Percentiles rank a stretch among this genome's conserved stretches.
Evolutionary conservation across 2,888 invertebrate genomes (phyloP).

Genomic region (Hoplodrina blanda): DNA sequence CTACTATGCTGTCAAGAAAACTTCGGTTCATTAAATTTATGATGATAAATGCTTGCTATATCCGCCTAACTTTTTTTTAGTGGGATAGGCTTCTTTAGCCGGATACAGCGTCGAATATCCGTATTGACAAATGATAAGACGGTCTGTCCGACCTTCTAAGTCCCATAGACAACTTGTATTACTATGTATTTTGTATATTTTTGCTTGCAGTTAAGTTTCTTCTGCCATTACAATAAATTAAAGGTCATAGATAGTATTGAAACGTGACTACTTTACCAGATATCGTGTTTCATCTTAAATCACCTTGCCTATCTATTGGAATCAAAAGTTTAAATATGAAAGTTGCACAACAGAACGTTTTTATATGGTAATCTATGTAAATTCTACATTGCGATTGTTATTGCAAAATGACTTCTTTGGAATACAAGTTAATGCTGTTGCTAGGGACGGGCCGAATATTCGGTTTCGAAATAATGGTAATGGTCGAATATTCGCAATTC

Average conservation of each 20-base stretch:
- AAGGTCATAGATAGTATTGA: not conserved
- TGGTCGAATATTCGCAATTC: not conserved
- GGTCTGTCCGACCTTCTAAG: too few species aligned
- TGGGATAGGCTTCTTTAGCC: too few species aligned
- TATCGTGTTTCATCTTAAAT: not conserved
- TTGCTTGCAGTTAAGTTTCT: too few species aligned
- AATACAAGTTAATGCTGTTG: slow-evolving; percentile 21
- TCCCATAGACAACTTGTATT: too few species aligned
- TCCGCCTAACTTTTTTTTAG: not conserved
- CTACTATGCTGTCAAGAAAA: too few species aligned
- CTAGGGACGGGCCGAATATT: slow-evolving; percentile 30
- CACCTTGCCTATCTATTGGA: not conserved
- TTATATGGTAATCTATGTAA: slow-evolving; percentile 44
- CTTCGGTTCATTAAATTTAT: too few species aligned
- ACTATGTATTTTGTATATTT: too few species aligned
- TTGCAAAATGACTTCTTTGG: slow-evolving; percentile 47
- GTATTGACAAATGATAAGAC: too few species aligned
- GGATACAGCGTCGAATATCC: too few species aligned
- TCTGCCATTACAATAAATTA: too few species aligned
- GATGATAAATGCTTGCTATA: too few species aligned
- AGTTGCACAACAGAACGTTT: slow-evolving; percentile 19
- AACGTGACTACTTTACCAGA: not conserved
- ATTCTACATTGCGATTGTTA: slow-evolving; percentile 29
- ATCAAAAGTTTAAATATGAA: slow-evolving; percentile 23
- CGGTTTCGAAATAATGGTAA: not conserved